phyloP scores from a whole-genome alignment of 2,113 vertebrate species.

The Odocoileus hemionus region DNA sequence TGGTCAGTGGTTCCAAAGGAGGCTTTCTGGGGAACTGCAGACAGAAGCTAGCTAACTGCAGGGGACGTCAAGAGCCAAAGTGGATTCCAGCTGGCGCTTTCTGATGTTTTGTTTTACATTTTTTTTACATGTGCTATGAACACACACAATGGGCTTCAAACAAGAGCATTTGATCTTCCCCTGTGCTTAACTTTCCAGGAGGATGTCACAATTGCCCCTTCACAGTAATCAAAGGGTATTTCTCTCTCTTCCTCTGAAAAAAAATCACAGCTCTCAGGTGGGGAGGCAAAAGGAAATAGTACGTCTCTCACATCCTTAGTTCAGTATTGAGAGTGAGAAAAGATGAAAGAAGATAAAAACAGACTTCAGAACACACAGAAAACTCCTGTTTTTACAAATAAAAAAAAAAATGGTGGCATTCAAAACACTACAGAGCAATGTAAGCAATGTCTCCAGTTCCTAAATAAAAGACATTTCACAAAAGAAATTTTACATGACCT shows the following conservation, averaged over 20 bases:
- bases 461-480: slow-evolving; percentile 22
- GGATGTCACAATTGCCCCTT: slow-evolving; percentile 55
- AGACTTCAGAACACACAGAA: slow-evolving; percentile 8
- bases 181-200: slow-evolving; percentile 37
- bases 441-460: slow-evolving; percentile 11
- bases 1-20: not conserved
- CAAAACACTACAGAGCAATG: not conserved
- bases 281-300: not conserved
- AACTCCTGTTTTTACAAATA: not conserved
- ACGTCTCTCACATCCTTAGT: slow-evolving; percentile 26
- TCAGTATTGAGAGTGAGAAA: slow-evolving; percentile 48
- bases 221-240: slow-evolving; percentile 58
- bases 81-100: not conserved
- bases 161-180: slow-evolving; percentile 59
- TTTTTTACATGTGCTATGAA: slow-evolving; percentile 10
- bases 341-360: slow-evolving; percentile 44
- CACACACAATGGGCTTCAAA: slow-evolving; percentile 54
- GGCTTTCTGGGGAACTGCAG: not conserved
- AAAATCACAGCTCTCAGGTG: slow-evolving; percentile 33
- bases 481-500: not conserved
- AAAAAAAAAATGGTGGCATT: not conserved
- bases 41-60: not conserved
- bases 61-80: not conserved
- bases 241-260: slow-evolving; percentile 44
- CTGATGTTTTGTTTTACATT: slow-evolving; percentile 18